phyloP scores from a whole-genome alignment of 1,140 invertebrate species.

The Brachionus plicatilis region DNA sequence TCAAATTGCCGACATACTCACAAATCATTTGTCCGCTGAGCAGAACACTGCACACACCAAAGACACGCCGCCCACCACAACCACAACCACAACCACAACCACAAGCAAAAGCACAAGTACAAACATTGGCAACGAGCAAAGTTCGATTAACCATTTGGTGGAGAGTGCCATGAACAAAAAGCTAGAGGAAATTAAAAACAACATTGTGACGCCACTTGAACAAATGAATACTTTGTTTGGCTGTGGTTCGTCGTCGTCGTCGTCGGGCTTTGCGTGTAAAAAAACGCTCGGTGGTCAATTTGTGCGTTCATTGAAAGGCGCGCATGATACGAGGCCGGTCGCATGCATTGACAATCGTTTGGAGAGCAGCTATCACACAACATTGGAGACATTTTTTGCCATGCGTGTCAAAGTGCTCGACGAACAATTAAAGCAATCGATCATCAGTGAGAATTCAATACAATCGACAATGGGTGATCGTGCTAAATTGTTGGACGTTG shows the following conservation, averaged over 20 bases:
- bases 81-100: too few relatives aligned
- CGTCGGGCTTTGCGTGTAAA: not conserved
- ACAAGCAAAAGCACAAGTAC: too few relatives aligned
- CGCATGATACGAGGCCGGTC: too few relatives aligned
- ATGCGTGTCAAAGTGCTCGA: not conserved
- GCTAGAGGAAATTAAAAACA: constrained; percentile 13
- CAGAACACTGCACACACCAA: not conserved
- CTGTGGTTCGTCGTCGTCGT: too few relatives aligned
- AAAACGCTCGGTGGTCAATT: not conserved
- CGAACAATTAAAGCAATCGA: not conserved
- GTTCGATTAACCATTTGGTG: not conserved
- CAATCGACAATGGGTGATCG: not conserved
- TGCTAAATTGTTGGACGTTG: not conserved
- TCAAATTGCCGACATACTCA: constrained; percentile 7
- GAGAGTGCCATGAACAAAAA: constrained; percentile 32
- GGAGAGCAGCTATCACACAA: not conserved
- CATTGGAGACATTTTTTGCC: not conserved
- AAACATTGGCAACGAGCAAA: not conserved
- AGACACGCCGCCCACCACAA: too few relatives aligned
- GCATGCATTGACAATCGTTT: not conserved
- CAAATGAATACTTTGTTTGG: constrained; percentile 12
- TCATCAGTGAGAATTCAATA: too few relatives aligned
- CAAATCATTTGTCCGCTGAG: not conserved
- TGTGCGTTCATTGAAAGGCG: too few relatives aligned
- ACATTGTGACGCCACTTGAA: not conserved